Base-by-base conservation (phyloP, 2,797 vertebrate genomes). In the Sebastes miniatus region DNA sequence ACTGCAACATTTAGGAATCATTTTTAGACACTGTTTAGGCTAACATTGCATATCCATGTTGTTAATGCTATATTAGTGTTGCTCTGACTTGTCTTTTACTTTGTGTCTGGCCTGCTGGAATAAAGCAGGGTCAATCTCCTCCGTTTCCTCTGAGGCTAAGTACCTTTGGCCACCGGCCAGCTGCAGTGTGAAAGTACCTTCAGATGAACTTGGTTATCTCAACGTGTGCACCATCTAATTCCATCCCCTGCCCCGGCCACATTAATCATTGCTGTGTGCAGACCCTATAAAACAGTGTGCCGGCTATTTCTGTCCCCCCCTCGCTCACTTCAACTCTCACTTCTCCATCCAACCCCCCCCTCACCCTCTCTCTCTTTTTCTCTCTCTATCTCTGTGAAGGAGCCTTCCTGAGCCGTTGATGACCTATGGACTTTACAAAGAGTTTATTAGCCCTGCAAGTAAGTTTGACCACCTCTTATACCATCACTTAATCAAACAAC, bases 381-480 rank as follows among this genome's bases (percentile, higher is more conserved):
- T 79, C 69, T 80, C 63, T 9, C 63, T 59, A 34, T 92, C 83
- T 91, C 66, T 89, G 64, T 94, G 36, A 91, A 99, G 98, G 95
- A 99, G 97, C 92, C 97, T 99, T 90, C 97, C 98, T 56, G 98
- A 99, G 88, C 98, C 98, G 1, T 91, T 99, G 91, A 99, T 99
- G 98, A 99, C 98, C 52, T 98, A 99, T 1, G 97, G 96, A 87
- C 95, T 99, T 89, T 98, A 98, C 59, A 97, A 97, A 94, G 97
- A 99, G 81, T 99, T 99, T 95, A 99, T 99, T 88, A 73, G 96
- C 91, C 97, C 95, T 81, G 97, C 97, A 79, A 99, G 98, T 99
- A 97, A 98, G 95, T 97, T 94, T 90, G 68, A 77, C 36, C 76
- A 58, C 61, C 54, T 69, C 83, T 61, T 72, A 22, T 25, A 64